These are phyloP conservation scores for Alectura lathami DNA, from an alignment of 2,113 vertebrate species.

Conservation along the genomic window DNA sequence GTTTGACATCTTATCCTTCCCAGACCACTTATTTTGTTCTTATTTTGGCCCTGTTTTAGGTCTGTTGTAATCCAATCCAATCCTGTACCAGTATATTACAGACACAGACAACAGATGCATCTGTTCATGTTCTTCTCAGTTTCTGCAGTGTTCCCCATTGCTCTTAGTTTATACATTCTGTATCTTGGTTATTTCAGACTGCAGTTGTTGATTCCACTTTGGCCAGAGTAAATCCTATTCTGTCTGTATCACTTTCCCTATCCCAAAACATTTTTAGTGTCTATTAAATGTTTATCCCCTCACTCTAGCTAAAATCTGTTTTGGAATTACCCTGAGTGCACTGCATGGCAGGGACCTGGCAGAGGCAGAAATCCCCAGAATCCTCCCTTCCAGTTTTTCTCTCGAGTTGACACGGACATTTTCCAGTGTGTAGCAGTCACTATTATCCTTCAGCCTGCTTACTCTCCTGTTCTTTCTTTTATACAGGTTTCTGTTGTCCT, in stretches of 20 bases:
- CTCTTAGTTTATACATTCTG: not conserved
- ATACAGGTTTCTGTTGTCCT: not conserved
- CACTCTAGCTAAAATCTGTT: not conserved
- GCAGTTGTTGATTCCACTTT: not conserved
- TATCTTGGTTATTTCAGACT: not conserved
- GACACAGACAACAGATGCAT: not conserved
- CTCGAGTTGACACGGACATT: not conserved
- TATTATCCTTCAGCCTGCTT: not conserved
- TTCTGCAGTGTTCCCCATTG: not conserved
- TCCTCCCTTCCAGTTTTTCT: not conserved
- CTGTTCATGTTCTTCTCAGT: not conserved
- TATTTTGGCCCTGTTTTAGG: not conserved
- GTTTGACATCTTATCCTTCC: not conserved
- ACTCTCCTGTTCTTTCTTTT: not conserved
- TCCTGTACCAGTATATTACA: not conserved
- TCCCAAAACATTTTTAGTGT: not conserved
- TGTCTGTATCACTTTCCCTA: not conserved
- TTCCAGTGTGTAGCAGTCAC: not conserved
- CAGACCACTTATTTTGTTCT: not conserved
- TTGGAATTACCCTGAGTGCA: not conserved
- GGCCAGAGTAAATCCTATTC: not conserved
- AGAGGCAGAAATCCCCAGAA: not conserved
- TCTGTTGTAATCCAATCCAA: not conserved
- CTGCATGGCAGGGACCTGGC: not conserved
- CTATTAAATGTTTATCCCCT: not conserved